Conservation (phyloP, 2,888 invertebrate species). For the Noctua janthina region DNA sequence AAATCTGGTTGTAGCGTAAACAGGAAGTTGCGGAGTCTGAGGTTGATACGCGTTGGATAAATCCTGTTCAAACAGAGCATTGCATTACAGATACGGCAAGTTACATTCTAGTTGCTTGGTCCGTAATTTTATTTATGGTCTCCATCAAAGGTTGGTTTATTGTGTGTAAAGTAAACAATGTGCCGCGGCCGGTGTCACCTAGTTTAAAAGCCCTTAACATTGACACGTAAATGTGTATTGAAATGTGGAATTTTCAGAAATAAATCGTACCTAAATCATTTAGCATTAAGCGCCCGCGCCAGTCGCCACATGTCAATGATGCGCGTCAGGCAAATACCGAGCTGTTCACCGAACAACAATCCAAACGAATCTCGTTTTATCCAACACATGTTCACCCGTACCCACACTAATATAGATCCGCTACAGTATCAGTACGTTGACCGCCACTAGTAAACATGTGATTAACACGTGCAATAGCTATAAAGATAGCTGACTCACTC, state of each 20-base stretch:
- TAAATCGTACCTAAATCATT: slow-evolving; percentile 11
- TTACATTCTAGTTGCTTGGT: slow-evolving; percentile 30
- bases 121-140: slow-evolving; percentile 46
- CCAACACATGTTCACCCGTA: slow-evolving; percentile 47
- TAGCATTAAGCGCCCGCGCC: slow-evolving; percentile 18
- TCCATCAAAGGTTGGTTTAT: slow-evolving; percentile 19
- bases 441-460: slow-evolving; percentile 43
- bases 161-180: slow-evolving; percentile 30
- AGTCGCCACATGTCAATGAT: slow-evolving; percentile 37
- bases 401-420: slow-evolving; percentile 44
- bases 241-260: slow-evolving; percentile 5
- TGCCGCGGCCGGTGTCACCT: neutral
- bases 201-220: slow-evolving; percentile 11
- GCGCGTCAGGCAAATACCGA: slow-evolving; percentile 48
- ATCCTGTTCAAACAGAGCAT: slow-evolving; percentile 50
- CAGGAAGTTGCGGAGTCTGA: slow-evolving; percentile 46
- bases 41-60: slow-evolving; percentile 44
- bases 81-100: slow-evolving; percentile 28
- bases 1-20: slow-evolving; percentile 55
- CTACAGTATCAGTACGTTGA: slow-evolving; percentile 65
- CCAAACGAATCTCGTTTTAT: slow-evolving; percentile 23
- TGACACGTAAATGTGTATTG: neutral
- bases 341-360: slow-evolving; percentile 46
- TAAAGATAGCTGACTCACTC: slow-evolving; percentile 41
- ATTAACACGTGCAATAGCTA: slow-evolving; percentile 40